A percentile compares a stretch with the other conserved stretches of the same genome.
Conservation (phyloP, 1,140 invertebrate species). For the Drosophila rhopaloa region DNA sequence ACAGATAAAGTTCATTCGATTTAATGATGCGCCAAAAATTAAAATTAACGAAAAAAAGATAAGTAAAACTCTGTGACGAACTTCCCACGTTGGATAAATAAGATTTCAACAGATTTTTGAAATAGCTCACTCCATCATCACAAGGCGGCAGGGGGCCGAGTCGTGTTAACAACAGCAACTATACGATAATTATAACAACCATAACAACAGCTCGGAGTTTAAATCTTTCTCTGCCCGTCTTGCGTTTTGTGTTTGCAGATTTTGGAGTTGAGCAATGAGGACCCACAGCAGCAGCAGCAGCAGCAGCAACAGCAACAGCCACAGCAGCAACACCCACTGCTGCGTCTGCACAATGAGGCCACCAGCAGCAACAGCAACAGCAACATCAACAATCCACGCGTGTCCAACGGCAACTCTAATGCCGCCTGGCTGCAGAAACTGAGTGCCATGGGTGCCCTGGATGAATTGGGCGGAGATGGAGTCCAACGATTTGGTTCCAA, state of each 20-base stretch:
- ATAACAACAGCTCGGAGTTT: constrained; percentile 61
- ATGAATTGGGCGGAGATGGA: constrained; percentile 57
- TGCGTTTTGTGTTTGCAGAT: constrained; percentile 73
- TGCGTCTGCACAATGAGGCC: constrained; percentile 76
- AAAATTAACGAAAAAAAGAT: constrained; percentile 33
- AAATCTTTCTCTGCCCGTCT: constrained; percentile 48
- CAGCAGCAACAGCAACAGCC: constrained; percentile 18
- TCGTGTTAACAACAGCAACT: constrained; percentile 61
- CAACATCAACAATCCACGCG: constrained; percentile 54
- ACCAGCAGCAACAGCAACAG: constrained; percentile 22
- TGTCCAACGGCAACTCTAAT: constrained; percentile 50
- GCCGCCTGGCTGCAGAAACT: constrained; percentile 76
- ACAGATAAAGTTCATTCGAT: constrained; percentile 81
- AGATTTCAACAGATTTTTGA: constrained; percentile 79
- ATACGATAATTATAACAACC: constrained; percentile 73
- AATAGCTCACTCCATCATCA: constrained; percentile 56
- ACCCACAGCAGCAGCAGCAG: constrained; percentile 67
- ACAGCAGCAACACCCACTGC: constrained; percentile 56
- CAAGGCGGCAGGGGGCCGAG: constrained; percentile 50
- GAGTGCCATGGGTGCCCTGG: constrained; percentile 68
- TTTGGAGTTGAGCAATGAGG: constrained; percentile 84
- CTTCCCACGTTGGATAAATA: constrained; percentile 73
- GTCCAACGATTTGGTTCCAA: constrained; percentile 17
- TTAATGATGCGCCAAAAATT: constrained; percentile 75
- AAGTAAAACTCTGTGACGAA: constrained; percentile 50